Base-by-base conservation (phyloP, 2,888 invertebrate species). In the Brachyopa scutellaris region DNA sequence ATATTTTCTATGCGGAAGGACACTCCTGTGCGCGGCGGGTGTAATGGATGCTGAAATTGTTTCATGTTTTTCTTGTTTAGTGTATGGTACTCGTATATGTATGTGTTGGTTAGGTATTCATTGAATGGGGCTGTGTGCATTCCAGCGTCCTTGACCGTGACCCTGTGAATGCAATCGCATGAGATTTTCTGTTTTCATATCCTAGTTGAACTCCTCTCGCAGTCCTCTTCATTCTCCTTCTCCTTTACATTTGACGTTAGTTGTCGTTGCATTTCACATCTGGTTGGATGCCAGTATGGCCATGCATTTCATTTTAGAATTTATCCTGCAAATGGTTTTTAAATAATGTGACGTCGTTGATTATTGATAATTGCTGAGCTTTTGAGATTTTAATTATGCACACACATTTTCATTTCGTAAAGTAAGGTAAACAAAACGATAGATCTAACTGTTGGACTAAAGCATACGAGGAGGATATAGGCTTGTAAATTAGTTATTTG, bases 151-250 rank as follows among this genome's bases (percentile, higher is more conserved):
- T 77, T 82, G 82, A 82, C 77, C 82, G 70, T 82, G 82, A 77
- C 82, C 69, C 76, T 70, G 70, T 66, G 70, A 82, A 70, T 72
- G 69, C 70, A 70, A 77, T 76, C 59, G 64, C 40, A 80, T 74
- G 69, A 51, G 74, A 64, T 82, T 82, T 26, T 73, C 33, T 77
- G 70, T 64, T 77, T 64, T 66, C 66, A 69, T 61, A 69, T 80
- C 29, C 61, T 47, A 61, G 74, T 57, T 55, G 67, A 74, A n/a
- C n/a, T n/a, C n/a, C n/a, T n/a, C n/a, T n/a, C n/a, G n/a, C 67
- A 36, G 9, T 36, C 8, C 5, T 6, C 17, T 13, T 11, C 47
- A 31, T 3, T 40, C 26, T 36, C 17, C 49, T 23, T 23, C 55
- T 23, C 23, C 49, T 51, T 67, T 17, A 64, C 53, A 59, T 77